These are phyloP conservation scores for Apamea anceps DNA, from an alignment of 2,888 invertebrate genomes.

Conservation along the genomic window DNA sequence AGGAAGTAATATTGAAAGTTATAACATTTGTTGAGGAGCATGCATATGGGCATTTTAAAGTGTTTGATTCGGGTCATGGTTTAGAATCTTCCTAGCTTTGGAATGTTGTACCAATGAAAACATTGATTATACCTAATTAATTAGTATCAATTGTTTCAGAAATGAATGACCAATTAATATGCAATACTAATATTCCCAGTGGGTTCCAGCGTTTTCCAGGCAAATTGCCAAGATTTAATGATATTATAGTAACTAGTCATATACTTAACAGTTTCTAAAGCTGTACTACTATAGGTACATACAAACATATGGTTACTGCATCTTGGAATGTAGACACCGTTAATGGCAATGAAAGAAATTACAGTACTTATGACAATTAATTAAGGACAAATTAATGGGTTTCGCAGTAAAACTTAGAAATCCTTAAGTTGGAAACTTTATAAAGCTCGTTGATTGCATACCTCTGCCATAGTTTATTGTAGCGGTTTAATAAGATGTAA, in stretches of 20 bases:
- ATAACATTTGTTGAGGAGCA: slow-evolving; percentile 46
- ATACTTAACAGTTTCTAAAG: neutral
- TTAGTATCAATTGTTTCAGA: slow-evolving; percentile 1
- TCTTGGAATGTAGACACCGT: slow-evolving; percentile 8
- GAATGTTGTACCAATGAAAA: neutral
- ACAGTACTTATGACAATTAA: no score
- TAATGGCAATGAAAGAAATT: slow-evolving; percentile 17
- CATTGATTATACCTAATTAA: neutral
- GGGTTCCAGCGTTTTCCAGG: neutral
- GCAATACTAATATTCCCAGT: slow-evolving; percentile 6
- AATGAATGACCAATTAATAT: slow-evolving; percentile 2
- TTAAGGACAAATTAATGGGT: neutral
- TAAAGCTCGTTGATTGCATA: neutral
- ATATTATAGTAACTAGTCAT: slow-evolving; percentile 1
- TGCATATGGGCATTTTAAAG: slow-evolving; percentile 39
- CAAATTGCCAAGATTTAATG: slow-evolving; percentile 17
- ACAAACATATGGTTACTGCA: neutral
- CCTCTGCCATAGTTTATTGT: neutral
- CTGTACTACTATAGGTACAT: neutral
- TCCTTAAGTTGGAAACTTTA: slow-evolving; percentile 8
- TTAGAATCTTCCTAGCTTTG: neutral
- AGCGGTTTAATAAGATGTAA: neutral
- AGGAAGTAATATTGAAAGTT: slow-evolving; percentile 66
- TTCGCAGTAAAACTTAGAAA: slow-evolving; percentile 8
- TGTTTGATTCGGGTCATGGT: slow-evolving; percentile 1